Conservation (phyloP, 2,113 vertebrate genomes). For the Formicarius rufipectus region DNA sequence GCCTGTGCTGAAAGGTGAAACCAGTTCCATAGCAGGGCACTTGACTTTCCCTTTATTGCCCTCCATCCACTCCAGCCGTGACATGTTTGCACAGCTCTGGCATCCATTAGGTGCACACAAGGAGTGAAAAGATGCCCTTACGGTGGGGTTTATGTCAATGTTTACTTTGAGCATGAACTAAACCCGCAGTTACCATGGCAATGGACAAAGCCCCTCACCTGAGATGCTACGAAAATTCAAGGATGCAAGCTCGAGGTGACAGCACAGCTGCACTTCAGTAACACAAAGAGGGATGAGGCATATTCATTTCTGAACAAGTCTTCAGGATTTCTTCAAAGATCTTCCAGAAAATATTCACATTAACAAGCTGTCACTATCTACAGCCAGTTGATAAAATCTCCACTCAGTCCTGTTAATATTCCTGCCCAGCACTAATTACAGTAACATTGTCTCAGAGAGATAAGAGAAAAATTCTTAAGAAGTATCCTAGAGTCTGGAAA, state of each 20-base stretch:
- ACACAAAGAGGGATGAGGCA: background rate
- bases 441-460: background rate
- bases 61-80: background rate
- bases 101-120: background rate
- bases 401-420: background rate
- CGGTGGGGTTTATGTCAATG: background rate
- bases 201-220: background rate
- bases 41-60: background rate
- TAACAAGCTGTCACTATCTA: background rate
- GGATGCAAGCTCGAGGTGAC: background rate
- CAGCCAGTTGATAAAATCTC: background rate
- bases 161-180: conserved; percentile 46
- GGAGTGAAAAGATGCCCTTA: background rate
- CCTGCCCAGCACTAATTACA: background rate
- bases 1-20: background rate
- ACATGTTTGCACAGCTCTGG: background rate
- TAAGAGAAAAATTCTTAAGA: background rate
- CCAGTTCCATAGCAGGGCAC: background rate
- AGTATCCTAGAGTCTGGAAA: background rate
- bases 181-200: conserved; percentile 53
- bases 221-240: conserved; percentile 21
- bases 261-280: background rate
- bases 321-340: background rate
- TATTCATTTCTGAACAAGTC: background rate
- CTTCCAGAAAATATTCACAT: background rate